Evolutionary conservation across 2,888 invertebrate species (phyloP), one percentile per base, ranked within the genome.

Genomic region (Drosophila atripex): DNA sequence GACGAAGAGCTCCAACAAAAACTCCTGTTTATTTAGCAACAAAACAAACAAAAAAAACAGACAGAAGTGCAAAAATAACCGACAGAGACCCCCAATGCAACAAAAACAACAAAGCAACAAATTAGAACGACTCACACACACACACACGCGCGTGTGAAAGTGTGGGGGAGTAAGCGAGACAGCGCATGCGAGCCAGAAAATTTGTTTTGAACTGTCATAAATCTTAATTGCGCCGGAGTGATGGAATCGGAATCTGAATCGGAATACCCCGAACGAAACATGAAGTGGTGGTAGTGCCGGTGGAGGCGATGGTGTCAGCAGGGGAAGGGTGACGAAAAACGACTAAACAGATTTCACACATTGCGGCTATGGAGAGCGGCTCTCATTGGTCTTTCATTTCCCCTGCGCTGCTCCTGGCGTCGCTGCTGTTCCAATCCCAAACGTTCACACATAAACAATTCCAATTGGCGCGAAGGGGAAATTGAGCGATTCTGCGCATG

Each of bases 181-280:
- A 77, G 89, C 73, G 76, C 75, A 72, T 86, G 89, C 80, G 88
- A 78, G 84, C 74, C 75, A 76, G 78, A 77, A 75, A 80, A 82
- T 86, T 89, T 88, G 87, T 86, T 87, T 89, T 83, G 83, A 90
- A 87, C 89, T 91, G 91, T 90, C 91, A 90, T 91, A 90, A 90
- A 90, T 91, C 89, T 90, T 90, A 88, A 82, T 87, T 82, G 78
- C 68, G 72, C 68, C 74, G 79, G 86, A 84, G 86, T 87, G 89
- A 88, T 88, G 89, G 86, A 87, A 89, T 84, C 70, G 78, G 83
- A 75, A 78, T 35, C 32, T 41, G 41, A 41, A 58, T 50, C 38
- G 49, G 59, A 38, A 51, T 70, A 39, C 54, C 30, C 39, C 25
- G 50, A 56, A 58, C 41, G 56, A 54, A 39, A 57, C 55, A 30